Evolutionary conservation across 2,113 vertebrate genomes (phyloP), one percentile per base, ranked within the genome.

Genomic region (Megalops atlanticus): DNA sequence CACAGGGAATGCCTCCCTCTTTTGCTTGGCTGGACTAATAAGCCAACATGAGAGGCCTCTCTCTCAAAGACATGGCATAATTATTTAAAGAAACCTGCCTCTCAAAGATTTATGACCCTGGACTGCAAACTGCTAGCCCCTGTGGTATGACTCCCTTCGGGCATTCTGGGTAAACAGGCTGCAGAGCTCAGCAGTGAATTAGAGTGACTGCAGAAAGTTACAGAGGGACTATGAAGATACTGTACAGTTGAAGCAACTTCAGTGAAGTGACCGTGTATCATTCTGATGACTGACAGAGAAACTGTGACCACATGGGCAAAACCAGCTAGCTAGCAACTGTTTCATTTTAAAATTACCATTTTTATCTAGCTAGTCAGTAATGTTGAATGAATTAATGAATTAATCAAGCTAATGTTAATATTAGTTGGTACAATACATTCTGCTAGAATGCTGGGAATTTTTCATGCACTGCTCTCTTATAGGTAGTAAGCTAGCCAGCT

Each of bases 91-190:
- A 74, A 77, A 76, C 74, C 72, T 45, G 18, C 39, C 16, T 1
- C 47, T 82, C n/a, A 83, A 85, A 83, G 47, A 76, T 82, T 87
- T 31, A 81, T 76, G 72, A 84, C 87, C 82, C 68, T 77, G 79
- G 75, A 21, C 71, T 82, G 64, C 40, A 58, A 54, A 69, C 41
- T 18, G 21, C 21, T 73, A 49, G 54, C 78, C 81, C 54, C 79
- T 87, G 75, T 85, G 76, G 43, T 47, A 33, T 64, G 85, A 8
- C 39, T 41, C 70, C 80, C 86, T 83, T 15, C 21, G 45, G 81
- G 78, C 27, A 4, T 54, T 85, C 43, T 45, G 68, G 73, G 64
- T 81, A 16, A 81, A 71, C 69, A 38, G 64, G 52, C 52, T 38
- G 54, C 76, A 54, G 69, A 81, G 58, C 58, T 54, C 49, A 4